Evolutionary conservation across 2,113 vertebrate genomes (phyloP).

Genomic region (Pachycephala philippinensis): DNA sequence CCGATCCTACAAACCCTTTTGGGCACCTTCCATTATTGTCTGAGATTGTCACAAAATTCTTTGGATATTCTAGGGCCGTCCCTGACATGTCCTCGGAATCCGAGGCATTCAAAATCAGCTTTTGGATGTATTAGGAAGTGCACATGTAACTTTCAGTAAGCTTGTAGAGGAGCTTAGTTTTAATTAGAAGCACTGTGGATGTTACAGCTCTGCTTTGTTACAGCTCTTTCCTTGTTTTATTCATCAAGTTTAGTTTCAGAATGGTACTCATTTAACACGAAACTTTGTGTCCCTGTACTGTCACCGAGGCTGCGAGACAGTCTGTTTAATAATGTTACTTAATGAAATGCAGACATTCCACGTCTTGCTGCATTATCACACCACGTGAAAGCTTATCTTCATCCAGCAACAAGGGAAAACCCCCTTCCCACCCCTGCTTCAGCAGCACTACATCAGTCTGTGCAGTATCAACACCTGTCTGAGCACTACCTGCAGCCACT

Average conservation of each 20-base stretch:
- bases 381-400: not conserved
- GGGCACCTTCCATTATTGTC: not conserved
- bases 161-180: not conserved
- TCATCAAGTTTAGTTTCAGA: not conserved
- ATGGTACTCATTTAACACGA: not conserved
- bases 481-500: not conserved
- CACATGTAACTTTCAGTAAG: not conserved
- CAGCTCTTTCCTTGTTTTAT: not conserved
- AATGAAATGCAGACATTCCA: not conserved
- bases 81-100: not conserved
- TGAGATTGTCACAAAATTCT: not conserved
- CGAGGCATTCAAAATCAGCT: not conserved
- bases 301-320: not conserved
- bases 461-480: not conserved
- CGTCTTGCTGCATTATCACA: not conserved
- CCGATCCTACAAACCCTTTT: not conserved
- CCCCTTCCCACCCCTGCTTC: not conserved
- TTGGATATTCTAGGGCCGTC: not conserved
- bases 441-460: not conserved
- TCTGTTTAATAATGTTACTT: not conserved
- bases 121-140: not conserved
- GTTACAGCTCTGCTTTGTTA: not conserved
- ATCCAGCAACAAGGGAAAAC: not conserved
- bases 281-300: not conserved
- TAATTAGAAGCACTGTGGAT: not conserved